A percentile compares a stretch with the other conserved stretches of the same genome.
Conservation (phyloP, 2,113 vertebrate genomes). For the Chionomys nivalis region DNA sequence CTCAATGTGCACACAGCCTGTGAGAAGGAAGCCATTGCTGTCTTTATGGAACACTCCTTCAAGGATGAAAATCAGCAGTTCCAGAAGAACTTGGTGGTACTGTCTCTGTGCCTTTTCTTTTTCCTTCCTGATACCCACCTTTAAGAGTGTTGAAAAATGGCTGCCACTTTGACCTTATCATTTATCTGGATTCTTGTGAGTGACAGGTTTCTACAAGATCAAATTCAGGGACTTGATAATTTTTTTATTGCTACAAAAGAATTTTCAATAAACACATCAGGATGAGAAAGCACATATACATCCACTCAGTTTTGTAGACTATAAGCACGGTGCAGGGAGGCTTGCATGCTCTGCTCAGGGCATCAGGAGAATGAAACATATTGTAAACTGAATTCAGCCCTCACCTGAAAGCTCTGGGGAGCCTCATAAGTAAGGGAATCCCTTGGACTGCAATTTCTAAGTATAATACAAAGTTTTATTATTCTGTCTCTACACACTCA, state of each 20-base stretch:
- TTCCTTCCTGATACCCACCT: not conserved
- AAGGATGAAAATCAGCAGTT: constrained; percentile 69
- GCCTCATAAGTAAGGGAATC: not conserved
- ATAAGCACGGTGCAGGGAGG: not conserved
- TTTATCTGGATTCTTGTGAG: not conserved
- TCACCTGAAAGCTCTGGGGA: not conserved
- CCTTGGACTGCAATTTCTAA: not conserved
- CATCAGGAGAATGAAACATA: not conserved
- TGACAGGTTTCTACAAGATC: not conserved
- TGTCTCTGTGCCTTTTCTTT: not conserved
- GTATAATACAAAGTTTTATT: not conserved
- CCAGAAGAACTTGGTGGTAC: constrained; percentile 70
- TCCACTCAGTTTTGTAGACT: not conserved
- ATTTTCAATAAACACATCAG: not conserved
- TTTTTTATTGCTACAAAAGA: not conserved
- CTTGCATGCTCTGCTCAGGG: not conserved
- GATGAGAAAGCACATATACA: not conserved
- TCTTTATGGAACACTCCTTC: constrained; percentile 82
- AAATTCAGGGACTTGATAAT: not conserved
- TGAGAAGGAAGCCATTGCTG: constrained; percentile 68
- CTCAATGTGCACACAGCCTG: constrained; percentile 57
- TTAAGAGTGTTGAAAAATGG: not conserved
- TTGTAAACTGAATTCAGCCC: too few species aligned
- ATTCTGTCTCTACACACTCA: not conserved
- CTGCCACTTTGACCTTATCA: not conserved